Evolutionary conservation across 2,888 invertebrate genomes (phyloP).

Genomic region (Oasisia sp.): DNA sequence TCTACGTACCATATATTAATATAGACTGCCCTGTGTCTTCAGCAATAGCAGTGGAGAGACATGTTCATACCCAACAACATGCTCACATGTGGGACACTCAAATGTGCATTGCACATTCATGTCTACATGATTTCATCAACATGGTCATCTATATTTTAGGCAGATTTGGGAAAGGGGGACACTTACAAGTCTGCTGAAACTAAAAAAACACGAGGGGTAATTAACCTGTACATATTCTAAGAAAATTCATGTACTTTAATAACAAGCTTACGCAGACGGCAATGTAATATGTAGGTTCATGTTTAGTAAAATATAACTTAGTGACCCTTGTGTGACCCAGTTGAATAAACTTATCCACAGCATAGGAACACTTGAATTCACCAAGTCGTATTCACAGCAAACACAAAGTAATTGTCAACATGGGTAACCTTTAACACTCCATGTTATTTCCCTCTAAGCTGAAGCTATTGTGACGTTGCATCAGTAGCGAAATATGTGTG

Average conservation of each 20-base stretch:
- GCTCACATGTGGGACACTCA: background rate
- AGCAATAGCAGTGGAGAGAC: background rate
- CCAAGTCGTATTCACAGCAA: too few relatives aligned
- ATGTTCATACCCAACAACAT: background rate
- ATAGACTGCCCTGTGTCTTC: background rate
- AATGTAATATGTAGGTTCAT: background rate
- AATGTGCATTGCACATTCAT: background rate
- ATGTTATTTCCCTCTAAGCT: background rate
- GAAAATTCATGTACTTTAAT: too few relatives aligned
- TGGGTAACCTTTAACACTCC: background rate
- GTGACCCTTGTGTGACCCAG: background rate
- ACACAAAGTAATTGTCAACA: background rate
- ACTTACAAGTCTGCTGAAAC: too few relatives aligned
- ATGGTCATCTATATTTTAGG: too few relatives aligned
- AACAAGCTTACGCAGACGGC: background rate
- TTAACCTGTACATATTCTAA: too few relatives aligned
- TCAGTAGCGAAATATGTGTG: too few relatives aligned
- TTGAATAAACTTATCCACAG: too few relatives aligned
- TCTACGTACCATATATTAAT: constrained; percentile 9
- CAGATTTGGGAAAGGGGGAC: too few relatives aligned
- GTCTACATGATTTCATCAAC: background rate
- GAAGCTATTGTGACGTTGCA: background rate
- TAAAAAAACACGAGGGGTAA: too few relatives aligned
- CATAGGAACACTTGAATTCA: too few relatives aligned
- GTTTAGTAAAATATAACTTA: too few relatives aligned